Evolutionary conservation across 2,888 invertebrate genomes (phyloP).

Genomic region (Diloba caeruleocephala): DNA sequence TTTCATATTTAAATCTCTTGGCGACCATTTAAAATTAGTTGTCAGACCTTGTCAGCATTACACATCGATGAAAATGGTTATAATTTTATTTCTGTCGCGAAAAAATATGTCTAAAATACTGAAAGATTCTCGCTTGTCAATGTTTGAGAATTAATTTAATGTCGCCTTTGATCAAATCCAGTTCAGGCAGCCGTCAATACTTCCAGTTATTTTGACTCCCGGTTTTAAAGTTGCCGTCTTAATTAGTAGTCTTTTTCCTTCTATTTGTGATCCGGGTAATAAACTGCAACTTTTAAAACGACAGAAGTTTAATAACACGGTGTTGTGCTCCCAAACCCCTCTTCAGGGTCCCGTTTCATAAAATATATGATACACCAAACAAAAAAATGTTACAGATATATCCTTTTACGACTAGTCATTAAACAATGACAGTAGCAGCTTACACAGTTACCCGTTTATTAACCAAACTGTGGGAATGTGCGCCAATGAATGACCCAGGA

Average conservation of each 20-base stretch:
- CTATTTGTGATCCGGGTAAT: constrained; percentile 6
- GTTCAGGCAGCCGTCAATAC: constrained; percentile 5
- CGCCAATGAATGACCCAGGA: constrained; percentile 35
- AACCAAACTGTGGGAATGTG: constrained; percentile 50
- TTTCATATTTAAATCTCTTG: neutral
- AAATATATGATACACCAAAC: constrained; percentile 55
- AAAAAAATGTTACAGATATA: constrained; percentile 69
- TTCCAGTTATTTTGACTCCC: no score
- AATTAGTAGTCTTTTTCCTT: no score
- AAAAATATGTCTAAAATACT: neutral
- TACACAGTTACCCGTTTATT: constrained; percentile 40
- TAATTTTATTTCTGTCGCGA: neutral
- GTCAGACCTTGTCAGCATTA: constrained; percentile 1
- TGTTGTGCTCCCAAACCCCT: constrained; percentile 25
- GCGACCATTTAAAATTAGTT: neutral
- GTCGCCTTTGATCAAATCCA: constrained; percentile 8
- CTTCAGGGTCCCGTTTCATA: constrained; percentile 37
- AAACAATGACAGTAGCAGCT: constrained; percentile 72
- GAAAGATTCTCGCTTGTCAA: constrained; percentile 3
- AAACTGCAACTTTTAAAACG: constrained; percentile 29
- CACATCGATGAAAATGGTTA: neutral
- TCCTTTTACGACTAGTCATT: constrained; percentile 71
- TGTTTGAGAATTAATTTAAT: constrained; percentile 8
- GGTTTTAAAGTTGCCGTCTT: no score
- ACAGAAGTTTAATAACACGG: constrained; percentile 27